Base-by-base conservation (phyloP, 2,113 vertebrate genomes). In the Chlorodrepanis virens region DNA sequence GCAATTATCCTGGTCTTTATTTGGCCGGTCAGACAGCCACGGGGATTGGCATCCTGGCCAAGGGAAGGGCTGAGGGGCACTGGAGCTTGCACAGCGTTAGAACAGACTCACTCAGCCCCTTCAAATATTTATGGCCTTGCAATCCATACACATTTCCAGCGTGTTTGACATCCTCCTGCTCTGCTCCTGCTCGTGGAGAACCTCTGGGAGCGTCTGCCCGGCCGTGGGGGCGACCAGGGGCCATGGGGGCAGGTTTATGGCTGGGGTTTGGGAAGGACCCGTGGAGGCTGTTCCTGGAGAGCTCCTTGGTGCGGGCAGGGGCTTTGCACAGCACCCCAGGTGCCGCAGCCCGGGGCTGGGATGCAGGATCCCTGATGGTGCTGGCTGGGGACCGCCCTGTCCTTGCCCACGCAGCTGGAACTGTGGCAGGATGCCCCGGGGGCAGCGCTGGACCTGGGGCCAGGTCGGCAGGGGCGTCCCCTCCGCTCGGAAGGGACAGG, bases 101-200 rank as follows among this genome's bases (percentile, higher is more conserved):
- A 69, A n/a, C 72, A 56, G 93, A 59, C 50, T 25, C 89, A 29
- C 93, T 95, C 86, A 35, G 72, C 77, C 89, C 87, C 78, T 75
- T 94, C 14, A 96, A 96, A 88, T 90, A 93, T 93, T 87, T 12
- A 83, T 75, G 80, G 64, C 2, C 4, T 14, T 87, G 95, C 84
- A 81, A 92, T 80, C 60, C 77, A 68, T 25, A 19, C 69, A 7
- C 68, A 2, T 40, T 68, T 40, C 5, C 25, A 81, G 76, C 7
- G 0, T 14, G 7, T 54, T 49, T 60, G 79, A 10, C 83, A 39
- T 81, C 69, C 39, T 75, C 76, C 80, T 21, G 7, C 83, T 0
- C 76, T 25, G 68, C 71, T 65, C 44, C 3, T 9, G 12, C 63
- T 70, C 1, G 3, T 35, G 71, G 50, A 50, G 59, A 31, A 63